Base-by-base conservation (phyloP, 1,140 invertebrate genomes). In the Temnothorax longispinosus region DNA sequence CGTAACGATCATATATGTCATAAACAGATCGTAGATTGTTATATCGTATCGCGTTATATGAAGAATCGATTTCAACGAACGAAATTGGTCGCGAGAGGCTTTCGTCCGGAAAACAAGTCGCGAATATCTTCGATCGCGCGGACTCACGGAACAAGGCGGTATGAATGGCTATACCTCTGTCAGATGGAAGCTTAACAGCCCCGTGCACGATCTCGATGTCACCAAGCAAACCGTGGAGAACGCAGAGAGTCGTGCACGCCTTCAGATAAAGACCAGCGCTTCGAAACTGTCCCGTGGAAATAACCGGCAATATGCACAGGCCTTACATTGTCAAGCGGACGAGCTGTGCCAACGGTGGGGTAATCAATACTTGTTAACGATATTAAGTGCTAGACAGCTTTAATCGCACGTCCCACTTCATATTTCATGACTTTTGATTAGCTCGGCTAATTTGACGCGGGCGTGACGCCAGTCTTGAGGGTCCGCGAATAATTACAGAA, bases 281-380 rank as follows among this genome's bases (percentile, higher is more conserved):
- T 54, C 38, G 32, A 87, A 56, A 35, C 2, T 65, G 15, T 13
- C 41, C 27, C 69, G 71, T 18, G 71, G 74, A 64, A 89, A 74
- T 21, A 80, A 86, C 15, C 88, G 90, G 0, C 89, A 89, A 38
- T 92, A 87, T 32, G 93, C 93, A 8, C 62, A 90, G 7, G 87
- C 90, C 2, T 71, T 94, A 3, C 93, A 94, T 69, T 67, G 58
- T 35, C 92, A 94, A 60, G 94, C 92, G n/a, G 93, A 94, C 82
- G 52, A 89, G 27, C 74, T 94, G 11, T 91, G 91, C 50, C 77
- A 85, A 41, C 32, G 69, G 80, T 84, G 35, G 21, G 6, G 41
- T 47, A 38, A 84, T 84, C 80, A 50, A 84, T 84, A 84, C n/a
- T 27, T 32, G 18, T 82, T 82, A 82, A 82, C 44, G 54, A 72